Evolutionary conservation across 2,113 vertebrate genomes (phyloP).

Genomic region (Amblyornis subalaris): DNA sequence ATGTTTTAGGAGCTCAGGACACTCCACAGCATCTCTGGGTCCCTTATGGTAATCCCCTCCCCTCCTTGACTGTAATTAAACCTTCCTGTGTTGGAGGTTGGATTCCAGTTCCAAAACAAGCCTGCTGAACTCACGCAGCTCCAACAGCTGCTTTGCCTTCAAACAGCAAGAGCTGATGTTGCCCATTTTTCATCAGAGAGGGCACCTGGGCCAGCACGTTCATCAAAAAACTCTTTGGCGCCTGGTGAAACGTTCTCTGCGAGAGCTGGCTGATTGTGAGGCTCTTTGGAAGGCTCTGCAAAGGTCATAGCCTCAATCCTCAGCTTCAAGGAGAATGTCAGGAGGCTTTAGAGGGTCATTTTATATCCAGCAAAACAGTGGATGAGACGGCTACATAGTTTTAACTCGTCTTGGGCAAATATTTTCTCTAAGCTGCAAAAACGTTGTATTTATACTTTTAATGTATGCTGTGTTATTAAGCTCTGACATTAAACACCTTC

Average conservation of each 20-base stretch:
- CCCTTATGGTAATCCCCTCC: neutral
- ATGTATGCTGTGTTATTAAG: slow-evolving; percentile 57
- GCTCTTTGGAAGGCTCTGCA: slow-evolving; percentile 48
- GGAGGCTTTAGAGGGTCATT: slow-evolving; percentile 55
- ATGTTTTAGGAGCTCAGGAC: neutral
- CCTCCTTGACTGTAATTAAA: neutral
- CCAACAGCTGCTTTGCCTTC: neutral
- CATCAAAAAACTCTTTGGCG: neutral
- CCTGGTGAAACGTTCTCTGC: slow-evolving; percentile 26
- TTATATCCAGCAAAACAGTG: slow-evolving; percentile 35
- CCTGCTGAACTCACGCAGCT: neutral
- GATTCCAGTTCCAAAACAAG: neutral
- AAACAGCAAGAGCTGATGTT: neutral
- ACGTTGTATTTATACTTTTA: slow-evolving; percentile 58
- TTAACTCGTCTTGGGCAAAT: slow-evolving; percentile 48
- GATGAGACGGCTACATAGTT: slow-evolving; percentile 4
- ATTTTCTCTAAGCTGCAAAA: slow-evolving; percentile 48
- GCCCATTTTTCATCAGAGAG: neutral
- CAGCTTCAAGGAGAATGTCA: slow-evolving; percentile 53
- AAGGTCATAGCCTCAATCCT: slow-evolving; percentile 61
- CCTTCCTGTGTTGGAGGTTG: neutral
- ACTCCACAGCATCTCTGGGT: neutral
- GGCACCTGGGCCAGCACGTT: neutral
- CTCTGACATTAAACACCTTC: slow-evolving; percentile 64
- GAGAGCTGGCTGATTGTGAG: slow-evolving; percentile 3